Evolutionary conservation across 1,140 invertebrate species (phyloP), one percentile per base, ranked within the genome.

Genomic region (Camponotus vicinus): DNA sequence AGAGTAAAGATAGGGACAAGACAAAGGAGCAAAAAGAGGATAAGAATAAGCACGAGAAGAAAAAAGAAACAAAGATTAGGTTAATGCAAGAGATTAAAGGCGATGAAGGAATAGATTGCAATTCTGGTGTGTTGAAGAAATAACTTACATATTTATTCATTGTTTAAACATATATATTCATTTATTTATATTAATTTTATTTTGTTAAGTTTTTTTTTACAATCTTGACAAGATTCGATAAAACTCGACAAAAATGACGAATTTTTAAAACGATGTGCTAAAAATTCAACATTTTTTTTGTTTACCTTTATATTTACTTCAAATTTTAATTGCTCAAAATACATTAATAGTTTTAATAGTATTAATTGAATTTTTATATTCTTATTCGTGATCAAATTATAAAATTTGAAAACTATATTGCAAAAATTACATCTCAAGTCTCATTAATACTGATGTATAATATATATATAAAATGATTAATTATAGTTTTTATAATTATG

Each of bases 81-180:
- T 89, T 91, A 69, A 94, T 95, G 76, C 93, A 93, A 80, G 92
- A 95, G 86, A 94, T 95, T 49, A 92, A 93, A 78, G 95, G 92
- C 45, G 95, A 95, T 83, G 96, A 96, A 86, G 96, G 96, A 73
- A 97, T 97, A 75, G 96, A 96, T 89, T 96, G 96, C 93, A 96
- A 95, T 87, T 97, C 96, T 91, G 96, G 96, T 76, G 4, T 85
- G 40, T 77, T 55, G 15, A 78, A 59, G 40, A 52, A 37, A 87
- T 71, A 15, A 34, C 71, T 63, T n/a, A 3, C 40, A 15, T 21
- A 55, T 15, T 49, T 32, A 64, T 37, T 67, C 2, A 70, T 40
- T 6, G 37, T 27, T 27, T 27, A 27, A 27, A 27, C 1, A 40
- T 40, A 4, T 40, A 40, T 32, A 64, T 37, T 67, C 0, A 66